A percentile compares a stretch with the other conserved stretches of the same genome.
phyloP scores from a whole-genome alignment of 2,113 vertebrate genomes.

The Piaya cayana region DNA sequence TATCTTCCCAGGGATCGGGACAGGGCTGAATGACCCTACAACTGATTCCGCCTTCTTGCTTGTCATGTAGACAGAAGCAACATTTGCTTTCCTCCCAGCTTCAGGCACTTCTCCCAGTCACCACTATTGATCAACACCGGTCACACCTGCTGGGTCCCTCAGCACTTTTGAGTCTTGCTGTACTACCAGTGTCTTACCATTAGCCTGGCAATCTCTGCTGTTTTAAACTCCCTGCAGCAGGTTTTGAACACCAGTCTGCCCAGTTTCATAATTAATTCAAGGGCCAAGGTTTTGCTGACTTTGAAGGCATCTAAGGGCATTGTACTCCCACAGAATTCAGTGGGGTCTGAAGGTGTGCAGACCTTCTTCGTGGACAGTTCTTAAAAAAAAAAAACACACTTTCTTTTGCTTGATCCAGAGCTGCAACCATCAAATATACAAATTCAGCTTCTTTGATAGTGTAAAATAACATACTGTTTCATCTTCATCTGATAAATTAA shows the following conservation, averaged over 20 bases:
- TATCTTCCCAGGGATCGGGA: not conserved
- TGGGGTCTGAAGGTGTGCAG: not conserved
- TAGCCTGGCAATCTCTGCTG: not conserved
- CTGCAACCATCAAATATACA: rapidly evolving
- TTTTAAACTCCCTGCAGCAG: not conserved
- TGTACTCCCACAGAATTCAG: not conserved
- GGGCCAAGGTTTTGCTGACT: not conserved
- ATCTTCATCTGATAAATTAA: not conserved
- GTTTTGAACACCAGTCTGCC: not conserved
- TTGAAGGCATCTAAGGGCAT: not conserved
- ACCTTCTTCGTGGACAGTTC: not conserved
- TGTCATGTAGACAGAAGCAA: not conserved
- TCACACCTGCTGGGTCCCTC: not conserved
- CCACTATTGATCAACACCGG: not conserved
- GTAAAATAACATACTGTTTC: not conserved
- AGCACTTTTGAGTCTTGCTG: not conserved
- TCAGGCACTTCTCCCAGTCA: not conserved
- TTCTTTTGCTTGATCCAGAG: not conserved
- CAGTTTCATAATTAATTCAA: not conserved
- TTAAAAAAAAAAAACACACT: not conserved
- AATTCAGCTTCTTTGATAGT: not conserved
- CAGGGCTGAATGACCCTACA: rapidly evolving
- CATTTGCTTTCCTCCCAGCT: not conserved
- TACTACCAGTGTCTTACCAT: not conserved
- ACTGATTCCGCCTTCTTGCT: not conserved